Evolutionary conservation across 2,113 vertebrate genomes (phyloP).

Genomic region (Psittacula cyanocephala): DNA sequence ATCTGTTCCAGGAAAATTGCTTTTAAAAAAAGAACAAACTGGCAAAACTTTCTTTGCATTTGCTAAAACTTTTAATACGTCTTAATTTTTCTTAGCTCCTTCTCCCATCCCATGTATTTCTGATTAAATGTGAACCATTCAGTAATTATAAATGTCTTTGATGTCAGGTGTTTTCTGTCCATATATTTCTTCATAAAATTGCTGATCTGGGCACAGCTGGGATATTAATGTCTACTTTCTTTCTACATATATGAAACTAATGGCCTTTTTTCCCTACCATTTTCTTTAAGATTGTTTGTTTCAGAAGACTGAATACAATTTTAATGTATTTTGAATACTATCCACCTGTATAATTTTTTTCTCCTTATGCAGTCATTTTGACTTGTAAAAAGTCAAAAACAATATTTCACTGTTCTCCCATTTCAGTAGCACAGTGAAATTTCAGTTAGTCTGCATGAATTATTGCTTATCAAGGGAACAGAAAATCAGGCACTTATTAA

Average conservation of each 20-base stretch:
- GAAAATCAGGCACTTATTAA: conserved; percentile 25
- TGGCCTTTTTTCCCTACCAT: neutral
- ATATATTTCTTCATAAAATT: neutral
- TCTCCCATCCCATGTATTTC: neutral
- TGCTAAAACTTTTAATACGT: neutral
- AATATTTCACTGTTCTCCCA: neutral
- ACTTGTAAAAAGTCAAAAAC: neutral
- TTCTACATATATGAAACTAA: neutral
- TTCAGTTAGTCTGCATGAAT: conserved; percentile 19
- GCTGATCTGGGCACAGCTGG: neutral
- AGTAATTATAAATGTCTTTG: neutral
- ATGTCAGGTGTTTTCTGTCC: neutral
- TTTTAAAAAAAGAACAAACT: neutral
- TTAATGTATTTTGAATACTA: neutral
- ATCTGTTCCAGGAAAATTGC: neutral
- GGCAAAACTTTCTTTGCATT: neutral
- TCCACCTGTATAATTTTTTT: neutral
- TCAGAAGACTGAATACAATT: neutral
- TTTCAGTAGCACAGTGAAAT: neutral
- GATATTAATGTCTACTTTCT: neutral
- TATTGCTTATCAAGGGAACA: conserved; percentile 34
- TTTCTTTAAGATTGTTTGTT: neutral
- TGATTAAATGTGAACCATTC: neutral
- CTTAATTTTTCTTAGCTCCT: neutral
- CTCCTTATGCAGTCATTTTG: neutral